Evolutionary conservation across 2,113 vertebrate genomes (phyloP).

Genomic region (Tragelaphus buxtoni): DNA sequence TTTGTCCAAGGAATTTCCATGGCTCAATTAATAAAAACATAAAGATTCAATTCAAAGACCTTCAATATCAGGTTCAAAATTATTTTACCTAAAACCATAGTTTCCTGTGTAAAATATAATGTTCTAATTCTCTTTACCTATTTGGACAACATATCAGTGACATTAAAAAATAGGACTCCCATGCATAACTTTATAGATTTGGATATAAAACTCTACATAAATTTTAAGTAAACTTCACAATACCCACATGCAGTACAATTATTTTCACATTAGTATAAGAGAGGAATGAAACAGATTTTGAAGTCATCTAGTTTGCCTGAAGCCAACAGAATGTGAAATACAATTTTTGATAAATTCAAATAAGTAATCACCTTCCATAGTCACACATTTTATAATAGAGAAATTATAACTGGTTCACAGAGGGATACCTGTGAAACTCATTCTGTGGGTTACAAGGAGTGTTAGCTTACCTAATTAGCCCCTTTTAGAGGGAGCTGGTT

Average conservation of each 20-base stretch:
- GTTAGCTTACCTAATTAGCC: not conserved
- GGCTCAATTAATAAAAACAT: not conserved
- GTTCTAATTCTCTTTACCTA: not conserved
- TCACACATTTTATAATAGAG: not conserved
- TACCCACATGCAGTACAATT: not conserved
- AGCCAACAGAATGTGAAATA: not conserved
- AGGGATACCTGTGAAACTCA: not conserved
- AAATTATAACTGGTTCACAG: not conserved
- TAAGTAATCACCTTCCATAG: not conserved
- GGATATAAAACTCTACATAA: not conserved
- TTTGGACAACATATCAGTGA: not conserved
- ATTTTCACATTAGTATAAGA: constrained; percentile 26
- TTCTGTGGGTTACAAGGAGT: not conserved
- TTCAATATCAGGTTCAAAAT: not conserved
- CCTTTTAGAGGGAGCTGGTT: not conserved
- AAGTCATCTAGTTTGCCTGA: constrained; percentile 28
- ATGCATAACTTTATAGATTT: not conserved
- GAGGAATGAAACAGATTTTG: not conserved
- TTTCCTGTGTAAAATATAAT: not conserved
- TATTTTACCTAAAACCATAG: not conserved
- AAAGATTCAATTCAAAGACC: not conserved
- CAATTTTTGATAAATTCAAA: not conserved
- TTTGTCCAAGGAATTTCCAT: not conserved
- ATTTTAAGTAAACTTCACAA: constrained; percentile 34
- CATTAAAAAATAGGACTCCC: not conserved